Conservation (phyloP, 2,888 invertebrate species). For the Chalcis sispes region DNA sequence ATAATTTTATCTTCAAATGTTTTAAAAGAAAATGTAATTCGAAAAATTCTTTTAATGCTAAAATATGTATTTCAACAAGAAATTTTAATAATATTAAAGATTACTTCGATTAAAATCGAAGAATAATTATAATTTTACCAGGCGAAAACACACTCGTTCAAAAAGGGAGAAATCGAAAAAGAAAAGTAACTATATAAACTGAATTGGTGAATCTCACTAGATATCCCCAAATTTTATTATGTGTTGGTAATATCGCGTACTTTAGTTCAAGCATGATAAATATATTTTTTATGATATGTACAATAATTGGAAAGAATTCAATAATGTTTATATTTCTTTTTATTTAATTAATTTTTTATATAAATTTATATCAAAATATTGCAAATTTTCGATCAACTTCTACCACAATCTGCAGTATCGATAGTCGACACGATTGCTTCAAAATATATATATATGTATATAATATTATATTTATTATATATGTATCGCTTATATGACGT, state of each 20-base stretch:
- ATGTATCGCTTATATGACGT: too few relatives aligned
- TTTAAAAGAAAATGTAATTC: not conserved
- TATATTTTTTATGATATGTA: too few relatives aligned
- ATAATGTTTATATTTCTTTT: too few relatives aligned
- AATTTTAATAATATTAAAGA: slow-evolving; percentile 32
- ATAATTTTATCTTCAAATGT: slow-evolving; percentile 18
- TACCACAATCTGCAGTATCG: not conserved
- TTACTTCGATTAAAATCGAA: slow-evolving; percentile 49
- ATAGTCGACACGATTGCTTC: too few relatives aligned
- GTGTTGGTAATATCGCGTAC: not conserved
- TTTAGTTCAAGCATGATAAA: not conserved
- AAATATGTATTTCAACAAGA: not conserved
- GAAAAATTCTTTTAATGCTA: not conserved
- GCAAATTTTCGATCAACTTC: too few relatives aligned
- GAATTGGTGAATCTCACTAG: slow-evolving; percentile 17
- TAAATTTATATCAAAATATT: too few relatives aligned
- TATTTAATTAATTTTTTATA: too few relatives aligned
- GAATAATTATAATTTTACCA: slow-evolving; percentile 45
- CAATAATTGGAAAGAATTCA: too few relatives aligned
- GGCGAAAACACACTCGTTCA: slow-evolving; percentile 29
- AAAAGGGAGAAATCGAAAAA: slow-evolving; percentile 37
- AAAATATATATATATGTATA: too few relatives aligned
- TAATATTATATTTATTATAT: too few relatives aligned
- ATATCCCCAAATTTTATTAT: slow-evolving; percentile 7
- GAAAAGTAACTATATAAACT: slow-evolving; percentile 36